Evolutionary conservation across 2,888 invertebrate species (phyloP).

Genomic region (Xestoiulus laeticollis): DNA sequence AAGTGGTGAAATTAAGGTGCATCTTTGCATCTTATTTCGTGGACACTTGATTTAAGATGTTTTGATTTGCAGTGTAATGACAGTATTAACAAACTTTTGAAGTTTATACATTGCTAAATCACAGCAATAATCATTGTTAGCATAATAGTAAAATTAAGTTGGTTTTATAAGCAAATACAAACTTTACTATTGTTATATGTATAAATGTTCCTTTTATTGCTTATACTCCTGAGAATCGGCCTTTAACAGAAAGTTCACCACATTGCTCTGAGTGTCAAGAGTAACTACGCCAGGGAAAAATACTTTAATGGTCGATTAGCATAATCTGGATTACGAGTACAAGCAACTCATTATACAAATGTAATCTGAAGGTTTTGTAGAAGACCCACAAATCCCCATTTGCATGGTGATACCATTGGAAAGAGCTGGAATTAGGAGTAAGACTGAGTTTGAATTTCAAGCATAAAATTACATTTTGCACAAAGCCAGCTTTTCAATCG

Average conservation of each 20-base stretch:
- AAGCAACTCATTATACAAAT: slow-evolving; percentile 35
- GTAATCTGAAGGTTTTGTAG: slow-evolving; percentile 18
- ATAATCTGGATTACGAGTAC: slow-evolving; percentile 24
- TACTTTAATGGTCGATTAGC: not conserved
- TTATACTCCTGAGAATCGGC: not conserved
- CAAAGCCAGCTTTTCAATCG: slow-evolving; percentile 8
- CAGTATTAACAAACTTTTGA: not conserved
- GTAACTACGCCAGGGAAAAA: not conserved
- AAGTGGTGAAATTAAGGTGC: too few relatives aligned
- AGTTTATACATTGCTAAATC: not conserved
- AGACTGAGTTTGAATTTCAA: slow-evolving; percentile 48
- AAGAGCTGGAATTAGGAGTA: not conserved
- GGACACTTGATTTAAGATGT: too few relatives aligned
- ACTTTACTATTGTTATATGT: not conserved
- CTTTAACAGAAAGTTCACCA: not conserved
- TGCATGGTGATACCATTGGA: not conserved
- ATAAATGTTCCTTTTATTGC: not conserved
- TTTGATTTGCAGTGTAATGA: too few relatives aligned
- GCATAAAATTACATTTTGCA: slow-evolving; percentile 49
- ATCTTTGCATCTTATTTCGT: too few relatives aligned
- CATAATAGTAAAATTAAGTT: not conserved
- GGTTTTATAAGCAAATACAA: not conserved
- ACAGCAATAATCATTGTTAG: too few relatives aligned
- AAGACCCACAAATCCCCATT: slow-evolving; percentile 40
- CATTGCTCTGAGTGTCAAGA: not conserved